Evolutionary conservation across 2,797 vertebrate species (phyloP).

Genomic region (Mastacembelus armatus): DNA sequence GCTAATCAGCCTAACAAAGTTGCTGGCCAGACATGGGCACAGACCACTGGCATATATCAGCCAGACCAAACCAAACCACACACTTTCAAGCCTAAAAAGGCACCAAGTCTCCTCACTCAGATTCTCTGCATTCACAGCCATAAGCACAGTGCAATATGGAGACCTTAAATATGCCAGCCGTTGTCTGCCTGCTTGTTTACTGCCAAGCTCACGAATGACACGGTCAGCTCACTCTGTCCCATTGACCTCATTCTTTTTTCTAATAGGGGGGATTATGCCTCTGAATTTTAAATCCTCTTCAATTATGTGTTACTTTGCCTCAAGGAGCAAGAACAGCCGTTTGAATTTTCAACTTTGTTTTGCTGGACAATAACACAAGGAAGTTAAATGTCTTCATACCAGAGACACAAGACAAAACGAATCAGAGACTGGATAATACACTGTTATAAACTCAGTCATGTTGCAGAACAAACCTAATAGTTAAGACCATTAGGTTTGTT

Average conservation of each 20-base stretch:
- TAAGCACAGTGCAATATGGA: conserved; percentile 58
- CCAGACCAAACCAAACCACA: conserved; percentile 10
- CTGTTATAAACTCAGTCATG: not conserved
- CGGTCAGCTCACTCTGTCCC: conserved; percentile 78
- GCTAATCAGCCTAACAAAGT: conserved; percentile 39
- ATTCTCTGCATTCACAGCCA: conserved; percentile 52
- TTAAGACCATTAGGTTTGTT: not conserved
- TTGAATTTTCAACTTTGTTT: conserved; percentile 54
- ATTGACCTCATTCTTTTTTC: conserved; percentile 77
- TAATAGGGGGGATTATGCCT: conserved; percentile 60
- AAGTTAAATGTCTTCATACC: conserved; percentile 32
- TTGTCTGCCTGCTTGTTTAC: conserved; percentile 78
- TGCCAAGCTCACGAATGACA: conserved; percentile 80
- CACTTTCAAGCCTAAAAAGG: conserved; percentile 41
- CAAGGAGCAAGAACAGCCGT: conserved; percentile 33
- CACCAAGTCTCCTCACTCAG: conserved; percentile 64
- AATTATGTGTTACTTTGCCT: conserved; percentile 60
- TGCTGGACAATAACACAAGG: conserved; percentile 26
- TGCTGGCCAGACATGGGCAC: conserved; percentile 16
- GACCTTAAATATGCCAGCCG: conserved; percentile 80
- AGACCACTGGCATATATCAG: no score
- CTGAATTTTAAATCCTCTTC: conserved; percentile 55
- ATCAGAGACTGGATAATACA: conserved; percentile 18
- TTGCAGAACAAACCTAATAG: not conserved
- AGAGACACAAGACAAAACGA: conserved; percentile 38